A percentile compares a stretch with the other conserved stretches of the same genome.
phyloP scores from a whole-genome alignment of 2,113 vertebrate species.

The Gopherus evgoodei region DNA sequence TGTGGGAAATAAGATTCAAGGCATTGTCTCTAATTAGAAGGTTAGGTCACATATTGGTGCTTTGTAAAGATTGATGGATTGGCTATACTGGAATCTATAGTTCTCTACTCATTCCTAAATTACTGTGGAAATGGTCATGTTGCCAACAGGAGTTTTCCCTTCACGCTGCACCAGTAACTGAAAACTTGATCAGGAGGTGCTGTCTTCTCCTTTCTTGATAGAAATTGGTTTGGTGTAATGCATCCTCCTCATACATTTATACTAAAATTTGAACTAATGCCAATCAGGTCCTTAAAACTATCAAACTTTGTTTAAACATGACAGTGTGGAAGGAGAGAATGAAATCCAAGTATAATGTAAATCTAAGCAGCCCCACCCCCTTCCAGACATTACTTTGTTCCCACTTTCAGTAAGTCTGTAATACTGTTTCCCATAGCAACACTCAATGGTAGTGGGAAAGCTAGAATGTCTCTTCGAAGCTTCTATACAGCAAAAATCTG shows the following conservation, averaged over 20 bases:
- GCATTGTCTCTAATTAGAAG: background rate
- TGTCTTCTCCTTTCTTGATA: background rate
- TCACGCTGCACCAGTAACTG: background rate
- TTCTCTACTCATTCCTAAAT: constrained; percentile 7
- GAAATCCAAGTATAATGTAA: background rate
- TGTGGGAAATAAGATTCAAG: constrained; percentile 5
- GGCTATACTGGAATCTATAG: background rate
- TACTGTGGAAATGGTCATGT: constrained; percentile 46
- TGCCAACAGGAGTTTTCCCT: background rate
- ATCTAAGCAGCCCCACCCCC: background rate
- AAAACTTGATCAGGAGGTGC: background rate
- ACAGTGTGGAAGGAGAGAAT: background rate
- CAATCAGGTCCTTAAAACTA: background rate
- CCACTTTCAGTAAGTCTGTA: background rate
- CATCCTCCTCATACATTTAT: background rate
- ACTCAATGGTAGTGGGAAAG: background rate
- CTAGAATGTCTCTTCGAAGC: background rate
- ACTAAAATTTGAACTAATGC: background rate
- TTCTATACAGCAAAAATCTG: background rate
- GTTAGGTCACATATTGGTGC: background rate
- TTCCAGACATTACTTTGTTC: background rate
- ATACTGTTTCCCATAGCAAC: background rate
- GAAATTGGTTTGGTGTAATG: background rate
- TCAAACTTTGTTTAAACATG: background rate
- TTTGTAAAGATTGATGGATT: background rate